These are phyloP conservation scores for Hyposmocoma kahamanoa DNA, from an alignment of 1,140 invertebrate genomes.

Conservation along the genomic window DNA sequence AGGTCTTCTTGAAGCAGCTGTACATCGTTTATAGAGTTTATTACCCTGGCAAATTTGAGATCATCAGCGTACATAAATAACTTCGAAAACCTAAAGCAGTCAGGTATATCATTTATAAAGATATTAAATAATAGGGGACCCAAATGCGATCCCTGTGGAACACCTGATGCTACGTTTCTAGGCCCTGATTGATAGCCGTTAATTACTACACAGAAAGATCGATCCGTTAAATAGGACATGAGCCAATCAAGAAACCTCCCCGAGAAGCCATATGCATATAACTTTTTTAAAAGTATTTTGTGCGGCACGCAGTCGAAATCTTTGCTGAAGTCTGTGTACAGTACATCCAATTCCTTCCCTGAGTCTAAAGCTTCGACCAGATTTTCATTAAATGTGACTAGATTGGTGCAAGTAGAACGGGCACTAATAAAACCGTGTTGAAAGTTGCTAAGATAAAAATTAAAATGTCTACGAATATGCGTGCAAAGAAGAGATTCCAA, in stretches of 20 bases:
- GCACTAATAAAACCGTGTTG: conserved; percentile 13
- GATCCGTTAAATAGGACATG: conserved; percentile 4
- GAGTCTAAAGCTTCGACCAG: conserved; percentile 1
- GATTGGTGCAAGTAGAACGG: conserved; percentile 7
- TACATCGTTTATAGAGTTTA: not conserved
- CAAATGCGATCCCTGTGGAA: conserved; percentile 4
- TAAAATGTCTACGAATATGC: conserved; percentile 1
- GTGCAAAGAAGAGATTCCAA: conserved; percentile 14
- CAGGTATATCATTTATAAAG: conserved; percentile 1
- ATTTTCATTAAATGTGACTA: conserved; percentile 4
- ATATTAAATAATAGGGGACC: conserved; percentile 3
- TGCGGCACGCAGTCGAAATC: conserved; percentile 13
- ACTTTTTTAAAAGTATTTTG: conserved; percentile 3
- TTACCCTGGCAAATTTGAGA: conserved; percentile 7
- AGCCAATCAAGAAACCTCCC: conserved; percentile 4
- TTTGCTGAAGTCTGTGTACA: conserved; percentile 16
- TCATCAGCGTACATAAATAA: conserved; percentile 12
- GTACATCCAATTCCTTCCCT: conserved; percentile 8
- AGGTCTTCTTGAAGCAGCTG: conserved; percentile 4
- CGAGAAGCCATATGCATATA: conserved; percentile 3
- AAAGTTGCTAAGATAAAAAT: not conserved
- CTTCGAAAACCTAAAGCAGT: conserved; percentile 2
- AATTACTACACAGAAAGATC: conserved; percentile 1
- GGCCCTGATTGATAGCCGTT: not conserved
- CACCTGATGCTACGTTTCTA: not conserved